Conservation (phyloP, 30 jellyfish, hydroid and myxozoan genomes). For the Aurelia coerulea region DNA sequence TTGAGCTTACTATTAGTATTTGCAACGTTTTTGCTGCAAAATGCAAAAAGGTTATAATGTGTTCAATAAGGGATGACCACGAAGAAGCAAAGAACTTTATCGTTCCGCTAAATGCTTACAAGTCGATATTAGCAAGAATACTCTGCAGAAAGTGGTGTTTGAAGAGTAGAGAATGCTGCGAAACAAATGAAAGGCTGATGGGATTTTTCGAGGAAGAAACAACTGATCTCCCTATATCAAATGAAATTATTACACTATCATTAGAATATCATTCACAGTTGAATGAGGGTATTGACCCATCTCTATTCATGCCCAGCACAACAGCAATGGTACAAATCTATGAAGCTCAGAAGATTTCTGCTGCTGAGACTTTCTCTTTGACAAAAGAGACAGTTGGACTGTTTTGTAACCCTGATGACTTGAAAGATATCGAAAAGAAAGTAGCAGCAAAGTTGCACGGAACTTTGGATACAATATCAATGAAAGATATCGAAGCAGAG, state of each 20-base stretch:
- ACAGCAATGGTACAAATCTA: neutral
- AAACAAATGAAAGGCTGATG: neutral
- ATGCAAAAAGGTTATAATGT: neutral
- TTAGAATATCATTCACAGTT: neutral
- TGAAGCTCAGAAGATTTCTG: neutral
- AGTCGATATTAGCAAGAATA: slow-evolving; percentile 11
- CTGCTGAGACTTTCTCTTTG: neutral
- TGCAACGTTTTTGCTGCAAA: slow-evolving; percentile 8
- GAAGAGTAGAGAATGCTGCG: neutral
- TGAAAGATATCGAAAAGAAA: neutral
- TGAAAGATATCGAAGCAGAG: neutral
- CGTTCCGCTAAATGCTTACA: slow-evolving; percentile 3
- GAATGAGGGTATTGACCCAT: neutral
- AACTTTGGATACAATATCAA: neutral
- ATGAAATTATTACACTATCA: neutral
- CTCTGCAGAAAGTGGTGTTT: neutral
- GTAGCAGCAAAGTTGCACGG: slow-evolving; percentile 1
- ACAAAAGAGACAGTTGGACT: neutral
- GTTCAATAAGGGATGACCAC: neutral
- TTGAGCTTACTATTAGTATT: neutral
- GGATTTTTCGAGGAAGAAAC: slow-evolving; percentile 3
- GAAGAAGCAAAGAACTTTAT: neutral
- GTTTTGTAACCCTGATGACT: neutral
- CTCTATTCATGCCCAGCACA: neutral
- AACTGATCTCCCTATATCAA: neutral